Percentiles rank a stretch among this genome's conserved stretches.
These are phyloP conservation scores for Melanostoma scalare DNA, from an alignment of 2,888 invertebrate species.

Conservation along the genomic window DNA sequence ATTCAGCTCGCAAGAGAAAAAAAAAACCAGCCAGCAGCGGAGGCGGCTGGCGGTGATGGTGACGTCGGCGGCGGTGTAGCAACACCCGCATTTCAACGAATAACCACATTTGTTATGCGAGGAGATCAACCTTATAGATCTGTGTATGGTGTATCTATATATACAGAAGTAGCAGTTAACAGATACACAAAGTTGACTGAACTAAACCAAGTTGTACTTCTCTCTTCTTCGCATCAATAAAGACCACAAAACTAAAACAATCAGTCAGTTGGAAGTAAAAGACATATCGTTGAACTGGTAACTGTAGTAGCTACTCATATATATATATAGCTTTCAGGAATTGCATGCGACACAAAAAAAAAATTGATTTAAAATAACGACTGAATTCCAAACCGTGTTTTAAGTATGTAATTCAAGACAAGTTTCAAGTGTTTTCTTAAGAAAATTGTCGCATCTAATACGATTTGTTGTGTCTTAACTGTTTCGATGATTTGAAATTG, in stretches of 20 bases:
- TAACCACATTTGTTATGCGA: slow-evolving; percentile 71
- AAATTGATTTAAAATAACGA: neutral
- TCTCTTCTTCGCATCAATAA: slow-evolving; percentile 25
- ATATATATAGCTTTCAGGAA: neutral
- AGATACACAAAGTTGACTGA: slow-evolving; percentile 69
- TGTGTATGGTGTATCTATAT: slow-evolving; percentile 32
- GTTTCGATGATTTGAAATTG: slow-evolving; percentile 15
- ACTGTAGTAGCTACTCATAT: slow-evolving; percentile 28
- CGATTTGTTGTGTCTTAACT: slow-evolving; percentile 17
- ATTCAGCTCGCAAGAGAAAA: neutral
- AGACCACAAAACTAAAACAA: slow-evolving; percentile 65
- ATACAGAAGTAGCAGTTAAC: slow-evolving; percentile 21
- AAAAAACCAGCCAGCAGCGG: slow-evolving; percentile 13
- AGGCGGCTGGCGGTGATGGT: slow-evolving; percentile 18
- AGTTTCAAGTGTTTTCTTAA: slow-evolving; percentile 58
- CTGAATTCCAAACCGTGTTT: slow-evolving; percentile 61
- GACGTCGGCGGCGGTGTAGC: slow-evolving; percentile 38
- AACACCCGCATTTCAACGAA: slow-evolving; percentile 72
- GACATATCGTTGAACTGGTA: slow-evolving; percentile 52
- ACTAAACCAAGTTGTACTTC: slow-evolving; percentile 55
- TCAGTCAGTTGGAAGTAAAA: slow-evolving; percentile 63
- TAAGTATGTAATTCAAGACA: slow-evolving; percentile 50
- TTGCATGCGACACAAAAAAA: neutral
- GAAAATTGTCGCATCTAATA: slow-evolving; percentile 50
- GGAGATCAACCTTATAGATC: slow-evolving; percentile 66